phyloP scores from a whole-genome alignment of 64 coral and sea anemone species.

The Exaiptasia diaphana region DNA sequence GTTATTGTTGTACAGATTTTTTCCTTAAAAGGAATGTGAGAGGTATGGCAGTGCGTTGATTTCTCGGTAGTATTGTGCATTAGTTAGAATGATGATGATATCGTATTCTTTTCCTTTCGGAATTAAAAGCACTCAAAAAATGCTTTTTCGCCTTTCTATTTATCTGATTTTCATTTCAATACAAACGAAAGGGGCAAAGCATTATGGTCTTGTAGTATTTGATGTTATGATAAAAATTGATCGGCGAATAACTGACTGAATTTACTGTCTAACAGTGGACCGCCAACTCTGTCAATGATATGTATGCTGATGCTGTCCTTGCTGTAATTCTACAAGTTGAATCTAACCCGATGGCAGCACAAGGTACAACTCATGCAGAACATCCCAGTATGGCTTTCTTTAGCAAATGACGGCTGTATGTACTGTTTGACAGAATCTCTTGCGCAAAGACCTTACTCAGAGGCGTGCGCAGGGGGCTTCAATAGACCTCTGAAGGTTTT shows the following conservation, averaged over 20 bases:
- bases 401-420: not conserved
- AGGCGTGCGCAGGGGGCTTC: not conserved
- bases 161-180: no score
- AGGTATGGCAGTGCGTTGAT: not conserved
- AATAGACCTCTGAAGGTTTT: not conserved
- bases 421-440: not conserved
- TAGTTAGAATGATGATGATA: not conserved
- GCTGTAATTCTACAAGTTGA: constrained; percentile 95
- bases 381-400: not conserved
- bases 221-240: no score
- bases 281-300: constrained; percentile 95
- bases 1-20: no score
- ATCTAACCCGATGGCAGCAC: constrained; percentile 82
- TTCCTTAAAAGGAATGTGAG: not conserved
- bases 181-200: no score
- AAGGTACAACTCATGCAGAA: constrained; percentile 57
- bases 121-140: no score
- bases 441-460: no score
- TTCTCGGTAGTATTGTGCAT: not conserved
- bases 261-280: constrained; percentile 61
- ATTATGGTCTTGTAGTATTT: no score
- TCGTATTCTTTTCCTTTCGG: no score
- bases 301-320: constrained; percentile 97
- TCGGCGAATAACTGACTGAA: no score
- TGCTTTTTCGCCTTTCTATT: no score